Conservation (phyloP, 2,797 vertebrate genomes). For the Poecile montanus region DNA sequence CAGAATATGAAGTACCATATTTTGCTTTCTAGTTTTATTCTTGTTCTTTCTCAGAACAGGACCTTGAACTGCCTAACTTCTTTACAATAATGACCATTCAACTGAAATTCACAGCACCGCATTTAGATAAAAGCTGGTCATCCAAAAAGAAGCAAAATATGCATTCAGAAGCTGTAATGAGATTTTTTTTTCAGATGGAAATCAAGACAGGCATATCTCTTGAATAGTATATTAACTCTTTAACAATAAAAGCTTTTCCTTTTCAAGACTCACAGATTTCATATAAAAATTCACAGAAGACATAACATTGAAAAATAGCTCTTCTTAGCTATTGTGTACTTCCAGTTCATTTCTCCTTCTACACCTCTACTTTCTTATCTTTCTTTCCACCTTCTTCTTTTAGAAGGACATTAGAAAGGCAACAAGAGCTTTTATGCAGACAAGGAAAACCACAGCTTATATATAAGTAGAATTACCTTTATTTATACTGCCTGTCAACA, state of each 20-base stretch:
- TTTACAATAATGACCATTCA: neutral
- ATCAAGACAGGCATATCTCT: neutral
- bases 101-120: neutral
- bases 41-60: neutral
- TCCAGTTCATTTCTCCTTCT: neutral
- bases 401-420: slow-evolving; percentile 5
- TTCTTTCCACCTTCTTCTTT: neutral
- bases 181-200: neutral
- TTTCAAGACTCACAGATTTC: neutral
- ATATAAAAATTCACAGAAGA: slow-evolving; percentile 12
- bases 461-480: neutral
- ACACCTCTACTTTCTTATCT: neutral
- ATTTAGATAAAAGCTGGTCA: neutral
- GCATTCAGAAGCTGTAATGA: neutral
- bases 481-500: neutral
- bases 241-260: neutral
- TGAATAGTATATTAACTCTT: neutral
- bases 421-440: neutral
- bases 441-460: neutral
- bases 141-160: neutral
- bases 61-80: neutral
- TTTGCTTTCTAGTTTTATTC: neutral
- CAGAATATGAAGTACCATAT: neutral
- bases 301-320: neutral
- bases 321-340: neutral